Evolutionary conservation across 2,113 vertebrate genomes (phyloP).

Genomic region (Phocoena phocoena): DNA sequence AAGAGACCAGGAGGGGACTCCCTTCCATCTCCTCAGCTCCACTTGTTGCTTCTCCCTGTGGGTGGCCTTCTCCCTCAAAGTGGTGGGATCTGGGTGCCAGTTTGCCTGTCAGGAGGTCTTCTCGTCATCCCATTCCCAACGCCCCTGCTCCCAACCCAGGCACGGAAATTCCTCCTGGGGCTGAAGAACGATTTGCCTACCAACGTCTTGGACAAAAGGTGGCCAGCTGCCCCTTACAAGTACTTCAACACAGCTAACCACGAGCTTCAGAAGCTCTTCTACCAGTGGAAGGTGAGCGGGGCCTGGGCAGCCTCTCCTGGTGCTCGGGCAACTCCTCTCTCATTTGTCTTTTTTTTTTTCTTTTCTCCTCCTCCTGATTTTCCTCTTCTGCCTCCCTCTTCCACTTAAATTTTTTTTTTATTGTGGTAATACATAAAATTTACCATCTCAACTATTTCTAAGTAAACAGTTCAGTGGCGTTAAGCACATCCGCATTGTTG

Average conservation of each 20-base stretch:
- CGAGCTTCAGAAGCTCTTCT: constrained; percentile 83
- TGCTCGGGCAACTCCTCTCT: rapidly evolving
- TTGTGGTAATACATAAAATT: not conserved
- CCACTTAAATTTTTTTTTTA: not conserved
- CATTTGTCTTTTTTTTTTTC: not conserved
- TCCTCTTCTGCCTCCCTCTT: not conserved
- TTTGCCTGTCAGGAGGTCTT: not conserved
- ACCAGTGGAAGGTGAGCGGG: constrained; percentile 83
- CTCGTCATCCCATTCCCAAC: not conserved
- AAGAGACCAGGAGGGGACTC: not conserved
- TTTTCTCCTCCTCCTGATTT: not conserved
- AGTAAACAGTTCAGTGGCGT: not conserved
- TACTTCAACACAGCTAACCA: constrained; percentile 73
- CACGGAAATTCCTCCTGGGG: constrained; percentile 80
- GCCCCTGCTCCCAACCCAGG: constrained; percentile 62
- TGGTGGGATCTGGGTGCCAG: not conserved
- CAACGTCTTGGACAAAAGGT: constrained; percentile 71
- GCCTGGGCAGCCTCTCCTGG: not conserved
- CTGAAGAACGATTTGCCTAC: constrained; percentile 81
- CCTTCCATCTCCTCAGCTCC: not conserved
- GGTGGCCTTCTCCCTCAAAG: not conserved
- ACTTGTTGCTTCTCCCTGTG: not conserved
- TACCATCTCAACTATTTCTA: not conserved
- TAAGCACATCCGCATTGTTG: not conserved
- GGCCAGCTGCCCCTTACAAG: constrained; percentile 80